These are phyloP conservation scores for Zosterops lateralis DNA, from an alignment of 2,113 vertebrate species.

Conservation along the genomic window DNA sequence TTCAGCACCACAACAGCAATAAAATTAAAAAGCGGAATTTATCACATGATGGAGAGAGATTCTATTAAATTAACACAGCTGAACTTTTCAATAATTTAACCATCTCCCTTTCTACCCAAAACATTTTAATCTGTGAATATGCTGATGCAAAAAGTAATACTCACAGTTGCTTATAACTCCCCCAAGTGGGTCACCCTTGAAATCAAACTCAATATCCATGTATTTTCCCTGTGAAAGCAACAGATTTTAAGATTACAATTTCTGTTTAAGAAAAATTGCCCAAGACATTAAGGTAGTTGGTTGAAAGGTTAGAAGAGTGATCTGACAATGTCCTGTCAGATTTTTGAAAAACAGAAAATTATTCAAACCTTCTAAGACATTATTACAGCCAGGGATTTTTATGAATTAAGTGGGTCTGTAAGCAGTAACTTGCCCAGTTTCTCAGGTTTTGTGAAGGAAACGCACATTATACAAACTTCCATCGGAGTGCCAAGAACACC, in stretches of 20 bases:
- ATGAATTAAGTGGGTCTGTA: background rate
- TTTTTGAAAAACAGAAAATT: background rate
- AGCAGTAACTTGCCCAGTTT: background rate
- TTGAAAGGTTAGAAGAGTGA: background rate
- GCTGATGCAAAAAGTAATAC: conserved; percentile 62
- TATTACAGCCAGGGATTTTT: background rate
- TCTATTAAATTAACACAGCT: rapidly evolving
- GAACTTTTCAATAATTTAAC: background rate
- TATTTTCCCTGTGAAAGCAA: conserved; percentile 91
- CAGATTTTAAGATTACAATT: background rate
- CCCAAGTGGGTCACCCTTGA: conserved; percentile 96
- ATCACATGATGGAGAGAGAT: background rate
- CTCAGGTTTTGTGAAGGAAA: background rate
- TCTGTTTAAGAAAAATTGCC: background rate
- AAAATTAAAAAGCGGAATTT: background rate
- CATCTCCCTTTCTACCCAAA: background rate
- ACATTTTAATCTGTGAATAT: background rate
- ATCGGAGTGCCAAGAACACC: background rate
- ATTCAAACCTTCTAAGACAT: background rate
- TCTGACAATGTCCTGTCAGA: background rate
- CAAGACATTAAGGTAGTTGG: background rate
- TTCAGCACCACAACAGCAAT: background rate
- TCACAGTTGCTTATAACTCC: conserved; percentile 99
- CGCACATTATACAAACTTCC: rapidly evolving
- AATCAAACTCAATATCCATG: conserved; percentile 99